Percentiles rank a stretch among this genome's conserved stretches.
These are phyloP conservation scores for Lapara coniferarum DNA, from an alignment of 2,888 invertebrate genomes.

Conservation along the genomic window DNA sequence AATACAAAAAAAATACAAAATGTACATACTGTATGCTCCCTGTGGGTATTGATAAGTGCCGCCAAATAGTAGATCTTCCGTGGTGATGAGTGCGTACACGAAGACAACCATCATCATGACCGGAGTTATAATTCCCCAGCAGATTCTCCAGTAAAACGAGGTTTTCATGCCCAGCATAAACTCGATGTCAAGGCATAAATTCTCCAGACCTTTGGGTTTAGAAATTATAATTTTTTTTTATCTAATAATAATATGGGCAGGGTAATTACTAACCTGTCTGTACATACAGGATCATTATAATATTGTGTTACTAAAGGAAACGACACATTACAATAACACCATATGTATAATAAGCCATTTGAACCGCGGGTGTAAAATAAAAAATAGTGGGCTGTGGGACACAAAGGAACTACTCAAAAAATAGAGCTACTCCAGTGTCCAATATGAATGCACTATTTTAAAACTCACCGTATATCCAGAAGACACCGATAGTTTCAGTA, in stretches of 20 bases:
- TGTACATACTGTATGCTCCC: conserved; percentile 83
- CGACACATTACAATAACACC: too few species aligned
- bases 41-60: conserved; percentile 81
- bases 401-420: too few species aligned
- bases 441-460: background rate
- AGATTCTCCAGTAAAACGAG: conserved; percentile 90
- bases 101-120: conserved; percentile 87
- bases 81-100: conserved; percentile 87
- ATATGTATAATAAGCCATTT: too few species aligned
- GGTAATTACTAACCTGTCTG: too few species aligned
- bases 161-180: conserved; percentile 89
- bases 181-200: conserved; percentile 86
- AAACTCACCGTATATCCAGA: conserved; percentile 89
- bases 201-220: conserved; percentile 65
- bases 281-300: too few species aligned
- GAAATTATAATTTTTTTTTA: too few species aligned
- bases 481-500: conserved; percentile 87
- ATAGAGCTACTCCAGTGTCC: too few species aligned
- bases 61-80: conserved; percentile 85
- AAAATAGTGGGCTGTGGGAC: too few species aligned
- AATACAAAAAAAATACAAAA: background rate
- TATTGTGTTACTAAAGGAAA: too few species aligned
- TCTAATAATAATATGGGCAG: too few species aligned
- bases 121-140: conserved; percentile 91
- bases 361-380: too few species aligned